Base-by-base conservation (phyloP, 2,113 vertebrate species). In the Antechinus flavipes region DNA sequence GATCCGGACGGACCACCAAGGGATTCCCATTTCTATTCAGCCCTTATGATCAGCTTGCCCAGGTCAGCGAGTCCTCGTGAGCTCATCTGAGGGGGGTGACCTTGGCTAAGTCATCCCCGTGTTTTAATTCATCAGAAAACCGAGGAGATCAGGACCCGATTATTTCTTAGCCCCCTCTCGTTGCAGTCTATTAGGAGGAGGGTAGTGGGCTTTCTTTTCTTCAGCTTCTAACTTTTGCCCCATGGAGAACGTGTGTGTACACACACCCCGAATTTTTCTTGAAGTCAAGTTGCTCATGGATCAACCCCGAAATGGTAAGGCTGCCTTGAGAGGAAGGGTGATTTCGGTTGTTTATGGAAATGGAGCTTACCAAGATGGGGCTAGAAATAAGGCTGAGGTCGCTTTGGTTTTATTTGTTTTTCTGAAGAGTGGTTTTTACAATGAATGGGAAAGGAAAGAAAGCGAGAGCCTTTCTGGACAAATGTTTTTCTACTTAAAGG, bases 301-400 rank as follows among this genome's bases (percentile, higher is more conserved):
- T 42, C n/a, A 84, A 16, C 11, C n/a, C 68, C 68, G 19, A 8
- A 8, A 22, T 22, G n/a, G 19, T 84, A 84, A 84, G 68, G 30
- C 94, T 53, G 91, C 97, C 94, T 58, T 90, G 14, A 42, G 90
- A 76, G 89, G 56, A 93, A 58, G 68, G 30, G 68, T 23, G n/a
- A 19, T 84, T 84, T 42, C 35, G 8, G 55, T 89, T 68, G 56
- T 42, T 42, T 8, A 35, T 23, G 68, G 49, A 89, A 54, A 52
- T 90, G 92, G 90, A 52, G 92, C 94, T 91, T 92, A 96, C 90
- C 46, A 93, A 53, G 49, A 93, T 94, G 93, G 92, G 91, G 61
- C 91, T 90, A 93, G 93, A 89, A 96, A 93, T 53, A 92, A 92
- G 96, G 96, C 90, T 93, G 94, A 93, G 94, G 50, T 90, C 90